phyloP scores from a whole-genome alignment of 2,888 invertebrate genomes.

The Drosophila stalkeri region DNA sequence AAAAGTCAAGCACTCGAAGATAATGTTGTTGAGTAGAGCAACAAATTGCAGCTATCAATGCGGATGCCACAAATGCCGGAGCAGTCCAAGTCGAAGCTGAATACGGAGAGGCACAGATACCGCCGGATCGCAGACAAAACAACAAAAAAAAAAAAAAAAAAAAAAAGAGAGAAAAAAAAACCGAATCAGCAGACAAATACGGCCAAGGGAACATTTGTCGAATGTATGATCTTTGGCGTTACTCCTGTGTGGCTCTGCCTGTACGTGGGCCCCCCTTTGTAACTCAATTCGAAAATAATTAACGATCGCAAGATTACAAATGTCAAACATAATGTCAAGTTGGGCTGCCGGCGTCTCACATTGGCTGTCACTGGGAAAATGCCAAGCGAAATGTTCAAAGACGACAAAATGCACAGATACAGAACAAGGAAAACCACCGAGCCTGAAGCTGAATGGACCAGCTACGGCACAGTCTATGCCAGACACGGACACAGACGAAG shows the following conservation, averaged over 20 bases:
- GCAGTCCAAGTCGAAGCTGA: not conserved
- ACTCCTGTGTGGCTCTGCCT: slow-evolving; percentile 67
- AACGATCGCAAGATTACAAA: slow-evolving; percentile 84
- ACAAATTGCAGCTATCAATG: slow-evolving; percentile 82
- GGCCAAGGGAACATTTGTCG: slow-evolving; percentile 57
- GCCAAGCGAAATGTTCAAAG: slow-evolving; percentile 60
- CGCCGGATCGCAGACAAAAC: slow-evolving; percentile 11
- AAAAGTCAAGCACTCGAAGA: slow-evolving; percentile 81
- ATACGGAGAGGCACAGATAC: slow-evolving; percentile 10
- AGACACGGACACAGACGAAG: not conserved
- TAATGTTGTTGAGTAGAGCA: slow-evolving; percentile 72
- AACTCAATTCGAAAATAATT: slow-evolving; percentile 84
- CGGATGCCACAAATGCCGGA: slow-evolving; percentile 63
- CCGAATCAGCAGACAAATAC: slow-evolving; percentile 6
- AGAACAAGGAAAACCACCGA: slow-evolving; percentile 50
- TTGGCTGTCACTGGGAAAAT: slow-evolving; percentile 55
- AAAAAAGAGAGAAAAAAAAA: not conserved
- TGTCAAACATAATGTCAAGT: slow-evolving; percentile 84
- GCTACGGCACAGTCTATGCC: not conserved
- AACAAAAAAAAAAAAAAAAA: not conserved
- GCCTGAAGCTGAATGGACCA: slow-evolving; percentile 33
- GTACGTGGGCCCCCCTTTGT: slow-evolving; percentile 50
- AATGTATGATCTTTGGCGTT: slow-evolving; percentile 65
- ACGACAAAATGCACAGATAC: slow-evolving; percentile 42
- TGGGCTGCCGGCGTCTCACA: slow-evolving; percentile 68